Conservation (phyloP, 2,888 invertebrate genomes). For the Stenurella melanura region DNA sequence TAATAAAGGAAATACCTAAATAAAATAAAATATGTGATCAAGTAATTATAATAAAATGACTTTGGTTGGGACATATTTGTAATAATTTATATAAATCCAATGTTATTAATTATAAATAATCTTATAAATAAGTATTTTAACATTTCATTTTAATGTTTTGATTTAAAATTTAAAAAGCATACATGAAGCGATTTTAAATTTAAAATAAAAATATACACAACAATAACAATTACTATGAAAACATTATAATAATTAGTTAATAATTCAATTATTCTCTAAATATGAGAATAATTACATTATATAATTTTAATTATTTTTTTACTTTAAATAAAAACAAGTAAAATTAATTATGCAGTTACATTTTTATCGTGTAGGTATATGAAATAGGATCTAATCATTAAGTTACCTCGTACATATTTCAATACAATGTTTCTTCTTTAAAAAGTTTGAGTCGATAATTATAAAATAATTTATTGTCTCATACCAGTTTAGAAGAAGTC, state of each 20-base stretch:
- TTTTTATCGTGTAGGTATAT: conserved; percentile 11
- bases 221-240: conserved; percentile 48
- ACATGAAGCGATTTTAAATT: conserved; percentile 23
- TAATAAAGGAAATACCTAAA: neutral
- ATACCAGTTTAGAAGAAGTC: conserved; percentile 10
- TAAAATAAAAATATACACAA: conserved; percentile 52
- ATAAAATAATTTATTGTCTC: conserved; percentile 38
- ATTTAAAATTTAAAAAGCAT: conserved; percentile 7
- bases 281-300: conserved; percentile 2
- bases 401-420: conserved; percentile 14
- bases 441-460: conserved; percentile 29
- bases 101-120: conserved; percentile 20
- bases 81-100: neutral
- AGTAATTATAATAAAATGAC: neutral
- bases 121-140: conserved; percentile 29
- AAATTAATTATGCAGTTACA: conserved; percentile 4
- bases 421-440: neutral
- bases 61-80: neutral
- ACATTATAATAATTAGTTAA: conserved; percentile 25
- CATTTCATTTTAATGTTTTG: neutral
- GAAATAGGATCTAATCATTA: conserved; percentile 5
- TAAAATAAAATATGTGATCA: neutral
- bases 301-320: conserved; percentile 10
- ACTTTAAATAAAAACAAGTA: conserved; percentile 11
- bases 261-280: conserved; percentile 34